These are phyloP conservation scores for Mus minutoides DNA, from an alignment of 2,797 vertebrate species.

Conservation along the genomic window DNA sequence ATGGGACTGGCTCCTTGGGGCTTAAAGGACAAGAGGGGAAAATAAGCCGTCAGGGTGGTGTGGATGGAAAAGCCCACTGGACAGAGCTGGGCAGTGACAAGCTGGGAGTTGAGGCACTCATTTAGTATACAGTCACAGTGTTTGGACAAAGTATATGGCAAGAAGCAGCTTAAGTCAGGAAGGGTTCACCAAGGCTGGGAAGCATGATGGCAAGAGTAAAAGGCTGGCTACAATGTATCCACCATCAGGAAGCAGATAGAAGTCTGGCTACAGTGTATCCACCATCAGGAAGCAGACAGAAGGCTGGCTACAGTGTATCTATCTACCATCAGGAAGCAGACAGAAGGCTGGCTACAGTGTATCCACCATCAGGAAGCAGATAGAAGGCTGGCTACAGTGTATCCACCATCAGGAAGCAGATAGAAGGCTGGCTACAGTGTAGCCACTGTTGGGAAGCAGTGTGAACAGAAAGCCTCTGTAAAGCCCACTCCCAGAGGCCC, in stretches of 20 bases:
- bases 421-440: too few relatives aligned
- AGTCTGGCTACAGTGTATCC: too few relatives aligned
- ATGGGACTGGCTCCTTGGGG: background rate
- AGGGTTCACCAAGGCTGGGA: background rate
- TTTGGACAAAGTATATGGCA: background rate
- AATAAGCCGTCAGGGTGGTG: fast-evolving
- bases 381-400: background rate
- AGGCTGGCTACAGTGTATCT: too few relatives aligned
- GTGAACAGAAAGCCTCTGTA: background rate
- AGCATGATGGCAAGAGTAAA: too few relatives aligned
- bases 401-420: too few relatives aligned
- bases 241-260: too few relatives aligned
- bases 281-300: too few relatives aligned
- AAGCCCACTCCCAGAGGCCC: background rate
- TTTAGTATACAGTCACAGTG: too few relatives aligned
- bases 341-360: too few relatives aligned
- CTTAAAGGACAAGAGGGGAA: background rate
- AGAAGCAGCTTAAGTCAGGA: background rate
- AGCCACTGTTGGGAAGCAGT: background rate
- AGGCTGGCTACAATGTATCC: background rate
- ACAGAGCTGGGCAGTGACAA: background rate
- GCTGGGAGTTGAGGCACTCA: fast-evolving
- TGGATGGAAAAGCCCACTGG: background rate
- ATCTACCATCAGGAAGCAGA: too few relatives aligned
- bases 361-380: too few relatives aligned